These are phyloP conservation scores for Chascanopsetta lugubris DNA, from an alignment of 2,113 vertebrate genomes.

Conservation along the genomic window DNA sequence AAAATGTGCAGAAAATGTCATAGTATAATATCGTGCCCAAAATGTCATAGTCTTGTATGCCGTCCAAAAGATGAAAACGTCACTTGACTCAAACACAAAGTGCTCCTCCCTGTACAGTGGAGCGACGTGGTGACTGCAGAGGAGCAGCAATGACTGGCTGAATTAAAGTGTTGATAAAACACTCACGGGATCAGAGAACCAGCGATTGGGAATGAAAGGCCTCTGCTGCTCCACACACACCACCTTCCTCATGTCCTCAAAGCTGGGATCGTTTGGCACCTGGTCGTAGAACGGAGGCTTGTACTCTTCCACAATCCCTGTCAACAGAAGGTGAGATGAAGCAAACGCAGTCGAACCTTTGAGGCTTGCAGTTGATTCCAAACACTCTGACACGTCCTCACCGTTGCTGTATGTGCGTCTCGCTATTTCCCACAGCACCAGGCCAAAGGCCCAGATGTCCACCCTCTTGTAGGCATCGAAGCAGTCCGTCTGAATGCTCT, in stretches of 20 bases:
- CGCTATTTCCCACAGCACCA: constrained; percentile 85
- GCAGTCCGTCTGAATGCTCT: constrained; percentile 84
- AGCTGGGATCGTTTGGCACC: constrained; percentile 85
- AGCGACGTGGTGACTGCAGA: too few relatives aligned
- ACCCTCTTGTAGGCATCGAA: constrained; percentile 85
- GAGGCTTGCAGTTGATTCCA: not conserved
- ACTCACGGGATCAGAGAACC: constrained; percentile 86
- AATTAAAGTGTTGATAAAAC: not conserved
- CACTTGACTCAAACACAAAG: too few relatives aligned
- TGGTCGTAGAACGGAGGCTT: constrained; percentile 85
- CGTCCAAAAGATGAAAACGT: too few relatives aligned
- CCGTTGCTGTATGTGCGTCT: constrained; percentile 84
- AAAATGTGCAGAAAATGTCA: too few relatives aligned
- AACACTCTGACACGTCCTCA: constrained; percentile 35
- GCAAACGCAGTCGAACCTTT: not conserved
- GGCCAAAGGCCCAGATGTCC: constrained; percentile 85
- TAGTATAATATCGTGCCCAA: too few relatives aligned
- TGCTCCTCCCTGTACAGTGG: too few relatives aligned
- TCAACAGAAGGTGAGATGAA: not conserved
- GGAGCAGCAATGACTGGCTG: not conserved
- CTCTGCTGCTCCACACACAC: constrained; percentile 87
- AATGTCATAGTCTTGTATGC: too few relatives aligned
- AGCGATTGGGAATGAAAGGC: constrained; percentile 85
- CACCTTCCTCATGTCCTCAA: constrained; percentile 86
- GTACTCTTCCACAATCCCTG: constrained; percentile 86